phyloP scores from a whole-genome alignment of 2,888 invertebrate species.

The Cylloceria caligata region DNA sequence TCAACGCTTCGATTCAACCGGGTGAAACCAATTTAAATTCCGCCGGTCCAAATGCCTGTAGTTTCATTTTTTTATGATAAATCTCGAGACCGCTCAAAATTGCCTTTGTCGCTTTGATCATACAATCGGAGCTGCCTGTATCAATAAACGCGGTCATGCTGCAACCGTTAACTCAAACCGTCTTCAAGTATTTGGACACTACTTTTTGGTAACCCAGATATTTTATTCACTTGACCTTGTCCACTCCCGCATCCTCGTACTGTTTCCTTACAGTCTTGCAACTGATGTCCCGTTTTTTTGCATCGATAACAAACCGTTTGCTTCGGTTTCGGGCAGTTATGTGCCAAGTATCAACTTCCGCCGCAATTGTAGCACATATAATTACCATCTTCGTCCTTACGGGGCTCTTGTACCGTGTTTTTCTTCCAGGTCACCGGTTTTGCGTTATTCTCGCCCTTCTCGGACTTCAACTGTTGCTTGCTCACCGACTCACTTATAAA shows the following conservation, averaged over 20 bases:
- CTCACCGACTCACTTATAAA: neutral
- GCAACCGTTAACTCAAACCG: neutral
- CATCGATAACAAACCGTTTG: slow-evolving; percentile 30
- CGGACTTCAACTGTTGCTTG: neutral
- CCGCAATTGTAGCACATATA: slow-evolving; percentile 37
- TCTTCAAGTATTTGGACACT: slow-evolving; percentile 3
- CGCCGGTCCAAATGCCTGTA: slow-evolving; percentile 9
- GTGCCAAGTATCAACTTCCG: slow-evolving; percentile 29
- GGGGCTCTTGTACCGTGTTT: neutral
- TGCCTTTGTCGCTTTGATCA: neutral
- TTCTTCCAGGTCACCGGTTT: no score
- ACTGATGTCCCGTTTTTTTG: slow-evolving; percentile 16
- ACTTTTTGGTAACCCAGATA: neutral
- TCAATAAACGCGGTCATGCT: neutral
- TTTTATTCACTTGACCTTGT: neutral
- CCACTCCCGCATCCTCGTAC: neutral
- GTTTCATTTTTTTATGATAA: neutral
- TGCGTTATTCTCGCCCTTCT: neutral
- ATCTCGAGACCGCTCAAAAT: no score
- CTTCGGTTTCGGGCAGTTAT: slow-evolving; percentile 25
- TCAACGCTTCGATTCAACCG: no score
- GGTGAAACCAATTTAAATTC: slow-evolving; percentile 15
- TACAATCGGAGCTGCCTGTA: neutral
- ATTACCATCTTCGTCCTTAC: neutral
- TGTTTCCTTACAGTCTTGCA: slow-evolving; percentile 33